Percentiles rank a stretch among this genome's conserved stretches.
These are phyloP conservation scores for Zingel zingel DNA, from an alignment of 2,113 vertebrate species.

Conservation along the genomic window DNA sequence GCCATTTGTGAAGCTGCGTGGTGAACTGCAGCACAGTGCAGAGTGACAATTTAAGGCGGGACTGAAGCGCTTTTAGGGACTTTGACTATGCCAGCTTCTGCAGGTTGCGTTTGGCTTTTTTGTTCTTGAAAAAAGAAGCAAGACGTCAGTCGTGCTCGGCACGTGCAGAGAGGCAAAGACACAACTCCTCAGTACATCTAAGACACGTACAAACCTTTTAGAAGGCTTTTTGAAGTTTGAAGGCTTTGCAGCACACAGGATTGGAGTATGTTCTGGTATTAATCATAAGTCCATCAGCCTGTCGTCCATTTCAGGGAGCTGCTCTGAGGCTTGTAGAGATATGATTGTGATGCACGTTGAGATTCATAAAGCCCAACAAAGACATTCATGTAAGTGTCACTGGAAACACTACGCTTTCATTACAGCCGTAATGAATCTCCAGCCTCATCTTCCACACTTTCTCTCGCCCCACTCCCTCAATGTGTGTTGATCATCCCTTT, in stretches of 20 bases:
- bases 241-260: neutral
- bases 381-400: constrained; percentile 54
- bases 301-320: constrained; percentile 30
- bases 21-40: constrained; percentile 29
- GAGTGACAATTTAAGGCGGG: constrained; percentile 55
- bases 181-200: neutral
- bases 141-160: constrained; percentile 8
- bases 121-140: constrained; percentile 35
- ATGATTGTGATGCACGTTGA: constrained; percentile 46
- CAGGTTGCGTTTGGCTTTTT: constrained; percentile 29
- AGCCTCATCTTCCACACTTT: constrained; percentile 41
- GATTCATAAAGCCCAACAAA: constrained; percentile 63
- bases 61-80: constrained; percentile 47
- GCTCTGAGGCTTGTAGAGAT: constrained; percentile 24
- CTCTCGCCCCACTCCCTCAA: constrained; percentile 17
- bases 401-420: constrained; percentile 59
- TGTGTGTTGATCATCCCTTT: constrained; percentile 47
- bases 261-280: neutral
- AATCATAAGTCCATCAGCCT: constrained; percentile 31
- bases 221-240: constrained; percentile 10
- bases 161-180: constrained; percentile 13
- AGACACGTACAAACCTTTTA: constrained; percentile 1
- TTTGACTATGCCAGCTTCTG: constrained; percentile 23
- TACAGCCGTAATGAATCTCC: constrained; percentile 68
- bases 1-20: constrained; percentile 36